A percentile compares a stretch with the other conserved stretches of the same genome.
These are phyloP conservation scores for Heterodera schachtii DNA, from an alignment of 1,140 invertebrate genomes.

Conservation along the genomic window DNA sequence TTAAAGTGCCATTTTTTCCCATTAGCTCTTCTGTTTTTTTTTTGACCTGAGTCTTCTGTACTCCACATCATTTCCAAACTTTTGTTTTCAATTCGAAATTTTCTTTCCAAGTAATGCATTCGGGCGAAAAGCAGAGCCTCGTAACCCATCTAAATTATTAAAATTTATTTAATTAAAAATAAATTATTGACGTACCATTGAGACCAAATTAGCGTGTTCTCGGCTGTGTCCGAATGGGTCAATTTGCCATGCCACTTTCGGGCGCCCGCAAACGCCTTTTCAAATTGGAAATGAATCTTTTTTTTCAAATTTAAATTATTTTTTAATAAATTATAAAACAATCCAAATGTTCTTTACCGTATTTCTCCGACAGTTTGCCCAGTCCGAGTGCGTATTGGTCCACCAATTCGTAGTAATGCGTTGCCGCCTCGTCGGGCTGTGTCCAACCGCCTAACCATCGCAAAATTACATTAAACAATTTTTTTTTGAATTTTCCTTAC, in stretches of 20 bases:
- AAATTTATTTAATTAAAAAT: slow-evolving; percentile 9
- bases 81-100: slow-evolving; percentile 71
- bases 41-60: slow-evolving; percentile 67
- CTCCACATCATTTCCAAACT: slow-evolving; percentile 85
- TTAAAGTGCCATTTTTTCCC: too few relatives aligned
- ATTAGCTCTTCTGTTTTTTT: neutral
- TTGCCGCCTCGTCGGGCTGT: slow-evolving; percentile 54
- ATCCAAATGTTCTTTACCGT: slow-evolving; percentile 66
- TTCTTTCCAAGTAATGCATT: slow-evolving; percentile 84
- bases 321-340: neutral
- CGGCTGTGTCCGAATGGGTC: slow-evolving; percentile 74
- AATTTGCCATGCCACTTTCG: slow-evolving; percentile 73
- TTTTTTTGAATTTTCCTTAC: slow-evolving; percentile 51
- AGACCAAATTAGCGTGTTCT: slow-evolving; percentile 71
- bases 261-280: slow-evolving; percentile 68
- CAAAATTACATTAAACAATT: neutral
- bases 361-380: slow-evolving; percentile 70
- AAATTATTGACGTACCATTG: slow-evolving; percentile 66
- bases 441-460: slow-evolving; percentile 39
- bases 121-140: slow-evolving; percentile 85
- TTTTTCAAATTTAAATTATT: neutral
- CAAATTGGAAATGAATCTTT: neutral
- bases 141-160: slow-evolving; percentile 69
- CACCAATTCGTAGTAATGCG: slow-evolving; percentile 86
- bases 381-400: slow-evolving; percentile 81